Base-by-base conservation (phyloP, 1,140 invertebrate species). In the Drosophila funebris region DNA sequence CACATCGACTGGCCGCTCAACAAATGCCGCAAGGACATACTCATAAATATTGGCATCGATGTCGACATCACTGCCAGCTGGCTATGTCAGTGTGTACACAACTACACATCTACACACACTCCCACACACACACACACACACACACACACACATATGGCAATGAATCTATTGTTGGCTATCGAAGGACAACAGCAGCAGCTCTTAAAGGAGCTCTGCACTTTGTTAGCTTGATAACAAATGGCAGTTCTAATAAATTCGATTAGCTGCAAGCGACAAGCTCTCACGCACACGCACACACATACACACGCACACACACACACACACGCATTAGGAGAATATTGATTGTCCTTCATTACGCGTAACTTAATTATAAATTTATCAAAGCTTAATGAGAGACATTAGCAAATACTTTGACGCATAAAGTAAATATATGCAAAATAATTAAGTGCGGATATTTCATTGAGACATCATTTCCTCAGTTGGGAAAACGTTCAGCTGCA, bases 241-340 rank as follows among this genome's bases (percentile, higher is more conserved):
- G 61, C 68, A 54, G 68, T 31, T 83, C 78, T 77, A 88, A 88
- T 88, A 88, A 82, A 88, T 88, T 88, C 83, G 83, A 88, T 88
- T 88, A 88, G 76, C 80, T 82, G 71, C 54, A 52, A 62, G 71
- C 71, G 64, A 73, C 52, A 69, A 54, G 56, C 66, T 57, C 64
- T 43, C 62, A 56, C 50, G 43, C 73, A 71, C 64, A 43, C 57
- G 63, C 43, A 57, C 48, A 39, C 41, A n/a, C 7, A 14, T 36
- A 33, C 43, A 37, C 48, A 41, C 46, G 31, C 20, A 39, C 56
- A 61, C 54, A 37, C 50, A 11, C 29, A 13, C 62, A 54, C 53
- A 56, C 36, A 31, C 52, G 56, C 36, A 67, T 1, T n/a, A 39
- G 20, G 27, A 44, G 18, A 71, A 82, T 78, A 88, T 88, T 82